phyloP scores from a whole-genome alignment of 2,888 invertebrate species.

The Tridacna gigas region DNA sequence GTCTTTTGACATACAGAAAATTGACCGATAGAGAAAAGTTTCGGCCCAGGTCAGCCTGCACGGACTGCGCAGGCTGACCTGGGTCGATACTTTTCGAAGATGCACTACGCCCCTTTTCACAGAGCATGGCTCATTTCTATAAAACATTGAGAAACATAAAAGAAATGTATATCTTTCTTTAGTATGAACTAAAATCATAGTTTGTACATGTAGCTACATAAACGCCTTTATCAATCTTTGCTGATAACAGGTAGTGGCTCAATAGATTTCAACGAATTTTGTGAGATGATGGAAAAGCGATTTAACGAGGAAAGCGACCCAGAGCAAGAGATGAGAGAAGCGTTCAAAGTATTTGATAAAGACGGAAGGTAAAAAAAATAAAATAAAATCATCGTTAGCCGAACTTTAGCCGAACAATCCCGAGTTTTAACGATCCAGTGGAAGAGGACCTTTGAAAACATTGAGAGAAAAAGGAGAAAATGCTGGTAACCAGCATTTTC shows the following conservation, averaged over 20 bases:
- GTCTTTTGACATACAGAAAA: too few species aligned
- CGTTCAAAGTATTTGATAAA: conserved; percentile 60
- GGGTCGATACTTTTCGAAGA: background rate
- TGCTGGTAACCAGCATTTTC: too few species aligned
- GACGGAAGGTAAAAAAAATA: conserved; percentile 55
- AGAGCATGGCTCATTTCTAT: background rate
- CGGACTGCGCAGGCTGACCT: background rate
- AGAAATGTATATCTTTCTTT: too few species aligned
- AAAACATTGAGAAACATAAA: too few species aligned
- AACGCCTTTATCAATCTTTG: too few species aligned
- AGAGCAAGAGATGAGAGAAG: conserved; percentile 61
- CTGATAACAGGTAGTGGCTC: conserved; percentile 47
- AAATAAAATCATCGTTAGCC: background rate
- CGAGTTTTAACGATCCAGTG: too few species aligned
- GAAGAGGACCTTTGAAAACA: too few species aligned
- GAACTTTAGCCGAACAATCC: too few species aligned
- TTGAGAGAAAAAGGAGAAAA: too few species aligned
- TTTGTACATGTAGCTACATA: too few species aligned
- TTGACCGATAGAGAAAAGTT: too few species aligned
- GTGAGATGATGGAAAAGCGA: conserved; percentile 58
- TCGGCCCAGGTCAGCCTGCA: background rate
- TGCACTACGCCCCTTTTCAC: background rate
- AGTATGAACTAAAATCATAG: too few species aligned
- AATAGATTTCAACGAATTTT: conserved; percentile 63
- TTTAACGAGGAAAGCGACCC: conserved; percentile 39